phyloP scores from a whole-genome alignment of 1,140 invertebrate species.

The Leptinotarsa defecta region DNA sequence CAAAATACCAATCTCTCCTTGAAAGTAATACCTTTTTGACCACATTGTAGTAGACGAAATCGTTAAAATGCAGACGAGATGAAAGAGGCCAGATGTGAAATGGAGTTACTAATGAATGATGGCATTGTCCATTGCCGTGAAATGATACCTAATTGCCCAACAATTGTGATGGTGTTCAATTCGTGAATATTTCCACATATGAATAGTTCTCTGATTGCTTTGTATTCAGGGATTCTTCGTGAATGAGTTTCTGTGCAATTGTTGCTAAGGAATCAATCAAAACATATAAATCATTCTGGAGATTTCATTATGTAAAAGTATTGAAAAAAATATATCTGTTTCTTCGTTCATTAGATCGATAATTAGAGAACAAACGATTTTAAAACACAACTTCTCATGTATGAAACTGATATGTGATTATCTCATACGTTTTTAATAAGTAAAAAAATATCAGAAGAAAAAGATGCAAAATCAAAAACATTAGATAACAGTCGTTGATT shows the following conservation, averaged over 20 bases:
- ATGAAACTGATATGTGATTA: too few relatives aligned
- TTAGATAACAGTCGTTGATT: too few relatives aligned
- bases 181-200: constrained; percentile 42
- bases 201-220: constrained; percentile 44
- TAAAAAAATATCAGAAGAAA: too few relatives aligned
- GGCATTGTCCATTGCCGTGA: constrained; percentile 48
- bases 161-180: constrained; percentile 44
- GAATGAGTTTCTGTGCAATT: background rate
- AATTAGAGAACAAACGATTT: background rate
- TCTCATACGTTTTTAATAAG: too few relatives aligned
- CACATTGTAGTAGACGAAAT: background rate
- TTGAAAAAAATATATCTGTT: background rate
- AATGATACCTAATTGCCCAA: constrained; percentile 51
- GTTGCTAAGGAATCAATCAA: background rate
- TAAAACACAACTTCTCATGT: too few relatives aligned
- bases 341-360: background rate
- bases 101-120: constrained; percentile 46
- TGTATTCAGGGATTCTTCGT: constrained; percentile 17
- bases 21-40: too few relatives aligned
- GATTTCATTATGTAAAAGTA: background rate
- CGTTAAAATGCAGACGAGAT: background rate
- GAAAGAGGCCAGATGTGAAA: constrained; percentile 19
- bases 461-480: too few relatives aligned
- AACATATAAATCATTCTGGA: constrained; percentile 3
- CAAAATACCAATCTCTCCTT: too few relatives aligned